These are phyloP conservation scores for Lordiphosa mommai DNA, from an alignment of 1,140 invertebrate species.

Conservation along the genomic window DNA sequence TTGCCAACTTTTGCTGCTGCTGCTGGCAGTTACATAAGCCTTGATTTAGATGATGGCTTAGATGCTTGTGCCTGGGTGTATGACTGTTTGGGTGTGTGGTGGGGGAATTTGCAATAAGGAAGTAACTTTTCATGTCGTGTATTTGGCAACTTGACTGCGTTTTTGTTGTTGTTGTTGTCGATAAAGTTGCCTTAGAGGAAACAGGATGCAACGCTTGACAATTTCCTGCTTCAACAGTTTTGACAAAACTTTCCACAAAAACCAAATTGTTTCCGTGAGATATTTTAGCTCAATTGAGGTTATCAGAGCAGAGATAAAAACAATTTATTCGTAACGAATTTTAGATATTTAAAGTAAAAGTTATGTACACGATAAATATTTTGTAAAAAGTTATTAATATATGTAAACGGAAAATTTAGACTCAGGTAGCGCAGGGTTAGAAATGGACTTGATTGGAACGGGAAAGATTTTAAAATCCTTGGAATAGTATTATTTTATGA, in stretches of 20 bases:
- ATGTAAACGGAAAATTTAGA: too few relatives aligned
- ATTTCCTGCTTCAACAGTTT: constrained; percentile 36
- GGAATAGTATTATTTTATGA: too few relatives aligned
- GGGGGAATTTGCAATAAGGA: constrained; percentile 63
- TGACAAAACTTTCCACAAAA: constrained; percentile 13
- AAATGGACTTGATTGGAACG: too few relatives aligned
- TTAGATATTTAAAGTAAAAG: too few relatives aligned
- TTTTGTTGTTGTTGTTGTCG: constrained; percentile 25
- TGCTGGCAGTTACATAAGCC: constrained; percentile 66
- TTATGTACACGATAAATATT: too few relatives aligned
- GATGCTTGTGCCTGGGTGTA: constrained; percentile 21
- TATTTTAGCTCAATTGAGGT: constrained; percentile 10
- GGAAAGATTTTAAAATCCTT: too few relatives aligned
- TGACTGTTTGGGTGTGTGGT: constrained; percentile 16
- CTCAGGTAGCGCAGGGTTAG: too few relatives aligned
- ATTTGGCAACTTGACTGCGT: constrained; percentile 26
- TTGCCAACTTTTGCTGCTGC: constrained; percentile 14
- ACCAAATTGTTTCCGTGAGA: constrained; percentile 38
- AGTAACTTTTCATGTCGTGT: constrained; percentile 68
- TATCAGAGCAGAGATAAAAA: constrained; percentile 5
- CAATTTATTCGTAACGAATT: too few relatives aligned
- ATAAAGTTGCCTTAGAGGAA: constrained; percentile 19
- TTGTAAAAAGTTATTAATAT: too few relatives aligned
- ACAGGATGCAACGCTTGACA: constrained; percentile 63
- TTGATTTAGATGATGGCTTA: constrained; percentile 71